Evolutionary conservation across 2,888 invertebrate genomes (phyloP).

Genomic region (Drosophila tanythrix): DNA sequence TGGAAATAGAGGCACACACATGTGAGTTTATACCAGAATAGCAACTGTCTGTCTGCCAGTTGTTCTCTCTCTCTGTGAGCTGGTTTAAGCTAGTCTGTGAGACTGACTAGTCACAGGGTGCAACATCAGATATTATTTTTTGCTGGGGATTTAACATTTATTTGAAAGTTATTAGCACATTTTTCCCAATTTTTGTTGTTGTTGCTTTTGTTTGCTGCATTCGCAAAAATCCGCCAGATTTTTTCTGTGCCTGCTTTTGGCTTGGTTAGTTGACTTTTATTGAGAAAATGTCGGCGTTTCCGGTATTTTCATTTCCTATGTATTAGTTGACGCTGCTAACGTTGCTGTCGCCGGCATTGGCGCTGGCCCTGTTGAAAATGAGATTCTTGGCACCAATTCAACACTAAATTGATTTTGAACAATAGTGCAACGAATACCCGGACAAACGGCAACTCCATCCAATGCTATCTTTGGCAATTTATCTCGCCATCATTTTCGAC

Average conservation of each 20-base stretch:
- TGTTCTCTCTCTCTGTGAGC: constrained; percentile 21
- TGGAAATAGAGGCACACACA: constrained; percentile 43
- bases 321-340: constrained; percentile 43
- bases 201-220: constrained; percentile 1
- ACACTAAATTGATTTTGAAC: constrained; percentile 84
- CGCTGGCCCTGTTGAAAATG: constrained; percentile 72
- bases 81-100: constrained; percentile 53
- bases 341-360: constrained; percentile 19
- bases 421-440: constrained; percentile 59
- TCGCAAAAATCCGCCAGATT: constrained; percentile 29
- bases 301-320: constrained; percentile 61
- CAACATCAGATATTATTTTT: constrained; percentile 24
- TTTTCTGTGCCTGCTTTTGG: constrained; percentile 20
- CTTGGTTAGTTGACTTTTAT: constrained; percentile 55
- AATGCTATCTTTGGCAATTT: constrained; percentile 75
- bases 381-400: constrained; percentile 84
- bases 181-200: constrained; percentile 42
- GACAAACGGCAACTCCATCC: constrained; percentile 43
- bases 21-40: constrained; percentile 25
- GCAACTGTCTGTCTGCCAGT: constrained; percentile 43
- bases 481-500: constrained; percentile 70
- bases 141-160: constrained; percentile 51
- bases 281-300: constrained; percentile 55
- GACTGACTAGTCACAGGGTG: constrained; percentile 31
- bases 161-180: constrained; percentile 64